A percentile compares a stretch with the other conserved stretches of the same genome.
Evolutionary conservation across 2,888 invertebrate genomes (phyloP).

Genomic region (Zaprionus obscuricornis): DNA sequence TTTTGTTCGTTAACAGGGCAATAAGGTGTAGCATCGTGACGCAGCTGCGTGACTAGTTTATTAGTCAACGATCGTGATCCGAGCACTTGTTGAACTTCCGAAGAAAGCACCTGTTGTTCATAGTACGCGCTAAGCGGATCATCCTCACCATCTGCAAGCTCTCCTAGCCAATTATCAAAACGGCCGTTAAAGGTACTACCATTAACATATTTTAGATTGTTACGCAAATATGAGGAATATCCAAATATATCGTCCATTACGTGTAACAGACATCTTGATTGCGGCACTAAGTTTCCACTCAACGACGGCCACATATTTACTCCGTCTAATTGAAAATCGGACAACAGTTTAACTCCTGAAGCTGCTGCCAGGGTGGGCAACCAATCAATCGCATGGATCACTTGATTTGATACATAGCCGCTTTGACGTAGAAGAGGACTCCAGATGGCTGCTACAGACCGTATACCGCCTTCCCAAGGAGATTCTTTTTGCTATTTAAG

Average conservation of each 20-base stretch:
- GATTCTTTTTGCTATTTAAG: constrained; percentile 88
- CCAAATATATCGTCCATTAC: constrained; percentile 88
- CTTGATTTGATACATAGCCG: constrained; percentile 86
- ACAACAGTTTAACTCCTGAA: constrained; percentile 68
- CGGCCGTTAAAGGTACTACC: constrained; percentile 69
- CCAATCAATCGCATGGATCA: constrained; percentile 94
- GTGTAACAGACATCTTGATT: constrained; percentile 83
- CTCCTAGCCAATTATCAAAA: constrained; percentile 80
- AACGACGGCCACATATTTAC: constrained; percentile 88
- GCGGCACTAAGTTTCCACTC: constrained; percentile 81
- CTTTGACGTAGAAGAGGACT: constrained; percentile 85
- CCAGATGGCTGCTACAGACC: constrained; percentile 91
- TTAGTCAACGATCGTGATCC: constrained; percentile 38
- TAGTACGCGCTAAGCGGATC: constrained; percentile 72
- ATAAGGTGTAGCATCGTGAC: constrained; percentile 64
- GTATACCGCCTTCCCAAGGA: constrained; percentile 93
- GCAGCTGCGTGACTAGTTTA: constrained; percentile 58
- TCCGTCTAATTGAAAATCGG: constrained; percentile 85
- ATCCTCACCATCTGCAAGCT: constrained; percentile 51
- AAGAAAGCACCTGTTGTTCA: constrained; percentile 65
- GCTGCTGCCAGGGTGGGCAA: constrained; percentile 88
- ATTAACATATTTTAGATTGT: constrained; percentile 79
- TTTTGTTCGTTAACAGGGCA: constrained; percentile 59
- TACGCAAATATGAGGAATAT: constrained; percentile 78
- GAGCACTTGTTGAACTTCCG: constrained; percentile 65